Evolutionary conservation across 2,113 vertebrate species (phyloP).

Genomic region (Danio rerio): DNA sequence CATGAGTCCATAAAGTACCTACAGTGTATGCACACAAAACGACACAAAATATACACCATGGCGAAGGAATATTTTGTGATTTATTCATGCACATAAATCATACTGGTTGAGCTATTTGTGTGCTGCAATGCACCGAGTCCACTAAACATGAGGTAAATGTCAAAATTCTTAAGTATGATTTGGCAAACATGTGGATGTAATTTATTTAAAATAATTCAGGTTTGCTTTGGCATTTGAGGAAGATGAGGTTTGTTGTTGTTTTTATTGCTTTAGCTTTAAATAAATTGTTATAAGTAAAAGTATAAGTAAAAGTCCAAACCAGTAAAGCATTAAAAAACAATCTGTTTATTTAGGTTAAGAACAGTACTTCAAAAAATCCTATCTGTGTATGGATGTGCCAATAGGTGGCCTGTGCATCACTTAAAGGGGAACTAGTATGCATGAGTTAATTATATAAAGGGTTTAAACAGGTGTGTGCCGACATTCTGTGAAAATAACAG

Average conservation of each 20-base stretch:
- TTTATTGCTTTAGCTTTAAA: background rate
- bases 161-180: background rate
- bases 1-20: conserved; percentile 3
- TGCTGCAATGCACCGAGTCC: background rate
- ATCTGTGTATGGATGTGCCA: background rate
- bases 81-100: conserved; percentile 16
- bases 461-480: too few relatives aligned
- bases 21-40: background rate
- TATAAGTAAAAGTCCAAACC: too few relatives aligned
- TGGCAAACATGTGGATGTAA: background rate
- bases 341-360: too few relatives aligned
- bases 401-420: background rate
- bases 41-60: background rate
- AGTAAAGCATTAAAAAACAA: too few relatives aligned
- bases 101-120: conserved; percentile 2
- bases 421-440: background rate
- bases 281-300: too few relatives aligned
- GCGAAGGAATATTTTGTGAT: background rate
- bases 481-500: too few relatives aligned
- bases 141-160: background rate
- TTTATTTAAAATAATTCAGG: background rate
- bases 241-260: background rate
- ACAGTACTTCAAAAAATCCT: background rate
- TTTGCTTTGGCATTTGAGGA: background rate
- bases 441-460: too few relatives aligned